These are phyloP conservation scores for Brachylomia viminalis DNA, from an alignment of 2,888 invertebrate species.

Conservation along the genomic window DNA sequence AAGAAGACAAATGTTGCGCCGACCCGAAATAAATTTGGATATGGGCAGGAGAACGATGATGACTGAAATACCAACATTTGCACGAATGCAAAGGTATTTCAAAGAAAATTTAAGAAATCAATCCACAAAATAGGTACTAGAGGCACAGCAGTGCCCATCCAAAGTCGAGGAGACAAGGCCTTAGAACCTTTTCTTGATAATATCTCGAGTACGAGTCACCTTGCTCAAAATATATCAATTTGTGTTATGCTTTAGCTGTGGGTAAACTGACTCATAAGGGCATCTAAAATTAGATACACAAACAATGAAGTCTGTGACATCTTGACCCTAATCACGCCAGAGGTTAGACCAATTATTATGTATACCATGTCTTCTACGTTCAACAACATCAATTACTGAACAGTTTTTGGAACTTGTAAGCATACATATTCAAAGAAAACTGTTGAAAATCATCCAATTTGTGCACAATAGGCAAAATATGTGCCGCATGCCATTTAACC, in stretches of 20 bases:
- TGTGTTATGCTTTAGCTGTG: background rate
- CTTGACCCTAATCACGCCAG: constrained; percentile 4
- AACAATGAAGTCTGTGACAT: constrained; percentile 20
- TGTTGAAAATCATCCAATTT: constrained; percentile 40
- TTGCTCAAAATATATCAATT: background rate
- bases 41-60: too few relatives aligned
- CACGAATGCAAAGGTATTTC: too few relatives aligned
- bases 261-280: background rate
- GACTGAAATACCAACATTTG: too few relatives aligned
- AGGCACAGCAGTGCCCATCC: background rate
- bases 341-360: constrained; percentile 34
- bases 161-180: background rate
- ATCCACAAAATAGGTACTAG: too few relatives aligned
- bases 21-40: too few relatives aligned
- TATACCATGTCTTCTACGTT: background rate
- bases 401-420: background rate
- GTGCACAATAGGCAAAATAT: constrained; percentile 54
- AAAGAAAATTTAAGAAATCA: too few relatives aligned
- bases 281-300: background rate
- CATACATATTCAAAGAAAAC: constrained; percentile 11
- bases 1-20: too few relatives aligned
- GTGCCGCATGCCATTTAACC: constrained; percentile 70
- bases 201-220: background rate
- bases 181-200: background rate
- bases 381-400: background rate